These are phyloP conservation scores for Petrocephalus schoutedeni DNA, from an alignment of 2,797 vertebrate species.

Conservation along the genomic window DNA sequence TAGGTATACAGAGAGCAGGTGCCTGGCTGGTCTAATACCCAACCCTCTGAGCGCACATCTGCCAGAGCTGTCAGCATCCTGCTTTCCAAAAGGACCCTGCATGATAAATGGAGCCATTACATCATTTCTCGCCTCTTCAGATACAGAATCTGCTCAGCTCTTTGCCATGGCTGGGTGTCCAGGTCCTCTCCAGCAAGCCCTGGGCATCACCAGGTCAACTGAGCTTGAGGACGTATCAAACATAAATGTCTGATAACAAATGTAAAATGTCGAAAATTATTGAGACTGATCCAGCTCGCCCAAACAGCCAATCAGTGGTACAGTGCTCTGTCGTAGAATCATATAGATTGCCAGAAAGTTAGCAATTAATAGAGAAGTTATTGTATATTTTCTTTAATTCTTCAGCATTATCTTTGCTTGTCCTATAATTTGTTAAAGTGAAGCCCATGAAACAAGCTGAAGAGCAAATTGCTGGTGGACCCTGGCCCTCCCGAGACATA, in stretches of 20 bases:
- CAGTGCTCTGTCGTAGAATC: not conserved
- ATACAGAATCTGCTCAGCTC: constrained; percentile 35
- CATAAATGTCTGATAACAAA: not conserved
- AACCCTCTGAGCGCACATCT: constrained; percentile 23
- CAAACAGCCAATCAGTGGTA: no score
- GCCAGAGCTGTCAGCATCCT: constrained; percentile 12
- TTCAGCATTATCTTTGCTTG: not conserved
- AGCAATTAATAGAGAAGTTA: not conserved
- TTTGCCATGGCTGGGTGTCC: constrained; percentile 6
- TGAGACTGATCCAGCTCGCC: not conserved
- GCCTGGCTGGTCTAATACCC: not conserved
- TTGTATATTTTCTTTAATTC: not conserved
- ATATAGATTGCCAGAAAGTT: not conserved
- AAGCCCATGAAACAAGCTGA: not conserved
- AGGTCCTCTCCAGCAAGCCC: constrained; percentile 36
- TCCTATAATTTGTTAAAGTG: not conserved
- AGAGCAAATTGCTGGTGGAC: not conserved
- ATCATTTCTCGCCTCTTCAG: not conserved
- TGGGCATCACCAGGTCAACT: constrained; percentile 29
- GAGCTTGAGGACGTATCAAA: constrained; percentile 24
- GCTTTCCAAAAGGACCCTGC: constrained; percentile 4
- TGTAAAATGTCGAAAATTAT: not conserved
- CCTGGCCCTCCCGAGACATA: not conserved
- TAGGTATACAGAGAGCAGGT: not conserved
- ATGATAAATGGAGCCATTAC: constrained; percentile 20